Base-by-base conservation (phyloP, 2,888 invertebrate species). In the Hemithea aestivaria region DNA sequence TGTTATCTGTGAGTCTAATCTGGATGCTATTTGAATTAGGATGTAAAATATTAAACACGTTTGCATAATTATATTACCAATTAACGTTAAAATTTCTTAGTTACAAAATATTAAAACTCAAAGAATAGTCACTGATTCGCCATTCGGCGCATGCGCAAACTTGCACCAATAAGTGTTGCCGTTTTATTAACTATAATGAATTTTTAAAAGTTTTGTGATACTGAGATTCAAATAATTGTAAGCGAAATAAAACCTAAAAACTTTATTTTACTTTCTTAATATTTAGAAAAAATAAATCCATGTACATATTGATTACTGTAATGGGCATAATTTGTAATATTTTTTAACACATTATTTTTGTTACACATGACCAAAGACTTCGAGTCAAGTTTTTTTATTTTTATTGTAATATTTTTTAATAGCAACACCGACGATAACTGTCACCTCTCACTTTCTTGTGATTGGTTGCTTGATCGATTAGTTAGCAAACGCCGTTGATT, bases 91-190 rank as follows among this genome's bases (percentile, higher is more conserved):
- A 85, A 83, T 84, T 82, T 82, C 79, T 73, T 81, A 79, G 68
- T 76, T 82, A 80, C 56, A 82, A 85, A 85, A 81, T 84, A 82
- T 67, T 73, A 72, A 77, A 77, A 77, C 82, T 84, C 82, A 81
- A 83, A 84, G 84, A 82, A 76, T 78, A 82, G 69, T 85, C 84
- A 85, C 84, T 81, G 73, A 80, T 80, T 87, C 85, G 84, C 85
- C 85, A 87, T 87, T 85, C 85, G 84, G 85, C 85, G 85, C 85
- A 87, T 87, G 85, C 85, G 85, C 87, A 82, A 87, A 87, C 84
- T 85, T 82, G 82, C 72, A 73, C 66, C 69, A 66, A 48, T 51
- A 40, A 48, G 73, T 81, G 80, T 78, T 83, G 68, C 64, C 62
- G 74, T 47, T 29, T 28, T 35, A 43, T 36, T 53, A 48, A 34